Evolutionary conservation across 2,888 invertebrate species (phyloP).

Genomic region (Heliconius aoede): DNA sequence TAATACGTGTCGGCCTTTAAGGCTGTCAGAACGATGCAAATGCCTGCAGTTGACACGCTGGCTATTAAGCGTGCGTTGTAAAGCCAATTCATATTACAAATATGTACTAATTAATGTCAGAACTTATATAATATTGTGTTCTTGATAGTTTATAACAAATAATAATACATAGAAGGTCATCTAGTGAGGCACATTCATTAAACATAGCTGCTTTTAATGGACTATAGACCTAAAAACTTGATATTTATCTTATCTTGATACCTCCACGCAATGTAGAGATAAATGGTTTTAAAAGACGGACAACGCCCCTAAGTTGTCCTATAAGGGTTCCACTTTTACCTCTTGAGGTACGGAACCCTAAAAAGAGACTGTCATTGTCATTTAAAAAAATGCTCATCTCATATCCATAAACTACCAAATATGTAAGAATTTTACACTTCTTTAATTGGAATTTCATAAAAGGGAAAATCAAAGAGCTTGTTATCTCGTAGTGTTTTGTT

Average conservation of each 20-base stretch:
- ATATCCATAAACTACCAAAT: not conserved
- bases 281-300: no score
- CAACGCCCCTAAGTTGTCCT: no score
- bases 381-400: no score
- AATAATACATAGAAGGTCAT: not conserved
- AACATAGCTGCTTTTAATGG: no score
- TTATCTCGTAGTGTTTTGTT: not conserved
- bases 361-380: no score
- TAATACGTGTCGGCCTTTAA: not conserved
- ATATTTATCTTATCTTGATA: no score
- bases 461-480: not conserved
- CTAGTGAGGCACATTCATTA: no score
- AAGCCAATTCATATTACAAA: constrained; percentile 13
- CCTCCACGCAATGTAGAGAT: no score
- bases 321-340: no score
- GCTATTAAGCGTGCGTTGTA: not conserved
- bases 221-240: no score
- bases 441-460: no score
- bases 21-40: constrained; percentile 18
- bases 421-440: not conserved
- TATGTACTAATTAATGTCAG: not conserved
- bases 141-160: not conserved
- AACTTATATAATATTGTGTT: constrained; percentile 10
- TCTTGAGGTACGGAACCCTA: not conserved
- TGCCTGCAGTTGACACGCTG: constrained; percentile 9